These are phyloP conservation scores for Monarcha castaneiventris DNA, from an alignment of 2,113 vertebrate species.

Conservation along the genomic window DNA sequence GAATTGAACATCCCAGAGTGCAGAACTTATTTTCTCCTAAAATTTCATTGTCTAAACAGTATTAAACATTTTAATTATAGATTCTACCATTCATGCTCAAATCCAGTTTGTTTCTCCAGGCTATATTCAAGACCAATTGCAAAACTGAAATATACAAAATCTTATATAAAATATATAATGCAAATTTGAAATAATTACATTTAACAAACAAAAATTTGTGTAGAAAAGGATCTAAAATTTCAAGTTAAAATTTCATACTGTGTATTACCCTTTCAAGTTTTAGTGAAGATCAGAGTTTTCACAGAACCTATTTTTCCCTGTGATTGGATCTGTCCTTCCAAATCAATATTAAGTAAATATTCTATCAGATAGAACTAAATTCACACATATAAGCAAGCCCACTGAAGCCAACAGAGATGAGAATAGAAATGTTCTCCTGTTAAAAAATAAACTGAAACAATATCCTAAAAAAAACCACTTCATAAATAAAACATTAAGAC, in stretches of 20 bases:
- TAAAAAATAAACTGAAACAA: neutral
- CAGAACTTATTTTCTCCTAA: neutral
- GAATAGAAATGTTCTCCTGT: neutral
- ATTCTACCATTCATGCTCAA: neutral
- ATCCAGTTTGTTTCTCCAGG: neutral
- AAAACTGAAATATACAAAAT: neutral
- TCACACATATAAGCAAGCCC: neutral
- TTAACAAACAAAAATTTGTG: neutral
- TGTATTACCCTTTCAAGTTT: neutral
- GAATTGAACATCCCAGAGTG: neutral
- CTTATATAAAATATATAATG: neutral
- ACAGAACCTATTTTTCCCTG: neutral
- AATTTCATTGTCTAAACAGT: neutral
- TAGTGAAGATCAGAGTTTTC: neutral
- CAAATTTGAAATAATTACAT: neutral
- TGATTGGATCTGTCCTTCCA: neutral
- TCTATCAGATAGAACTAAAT: neutral
- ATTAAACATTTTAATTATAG: neutral
- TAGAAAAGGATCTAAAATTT: neutral
- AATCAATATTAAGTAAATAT: neutral
- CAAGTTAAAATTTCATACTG: neutral
- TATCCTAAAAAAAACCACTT: neutral
- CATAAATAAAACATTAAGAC: neutral
- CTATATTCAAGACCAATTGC: neutral
- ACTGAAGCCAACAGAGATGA: neutral